Evolutionary conservation across 2,113 vertebrate genomes (phyloP), one percentile per base, ranked within the genome.

Genomic region (Origma solitaria): DNA sequence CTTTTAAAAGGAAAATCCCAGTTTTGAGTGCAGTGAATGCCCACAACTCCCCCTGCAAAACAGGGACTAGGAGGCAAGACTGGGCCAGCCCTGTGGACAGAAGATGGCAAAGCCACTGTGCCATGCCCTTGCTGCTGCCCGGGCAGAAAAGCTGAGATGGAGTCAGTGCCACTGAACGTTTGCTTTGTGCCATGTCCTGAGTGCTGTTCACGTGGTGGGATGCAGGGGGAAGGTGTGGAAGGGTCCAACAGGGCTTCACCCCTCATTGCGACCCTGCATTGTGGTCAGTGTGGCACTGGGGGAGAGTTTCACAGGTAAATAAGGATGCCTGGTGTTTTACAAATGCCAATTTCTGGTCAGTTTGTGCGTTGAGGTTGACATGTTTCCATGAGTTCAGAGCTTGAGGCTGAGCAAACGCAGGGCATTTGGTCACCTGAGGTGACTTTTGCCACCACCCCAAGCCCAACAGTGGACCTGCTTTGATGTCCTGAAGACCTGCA

Each of bases 111-210:
- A 58, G 49, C 38, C 79, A 21, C 72, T 6, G 61, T 45, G 22
- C 66, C 2, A 0, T 13, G 27, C 64, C 79, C 78, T 47, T 10
- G 10, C 58, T 10, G 4, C 58, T 45, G 47, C 57, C 20, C 9
- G 45, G 45, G 47, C 24, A 68, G 80, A 31, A 77, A 57, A 31
- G 42, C 53, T 25, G 71, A 45, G 47, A 12, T 7, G 11, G 56
- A 24, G 24, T 28, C 56, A 28, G 23, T 3, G 27, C 33, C n/a
- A 33, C 31, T 19, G 58, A 57, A 25, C 0, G 0, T 53, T 11
- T 57, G 44, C 49, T 35, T 16, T 8, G 31, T 69, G 53, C 65
- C 21, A 0, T 1, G 8, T 7, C 14, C 28, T 1, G 1, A 3
- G 60, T 28, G 20, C 16, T 3, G 5, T 44, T 13, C 38, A 1